Evolutionary conservation across 2,113 vertebrate species (phyloP).

Genomic region (Tauraco erythrolophus): DNA sequence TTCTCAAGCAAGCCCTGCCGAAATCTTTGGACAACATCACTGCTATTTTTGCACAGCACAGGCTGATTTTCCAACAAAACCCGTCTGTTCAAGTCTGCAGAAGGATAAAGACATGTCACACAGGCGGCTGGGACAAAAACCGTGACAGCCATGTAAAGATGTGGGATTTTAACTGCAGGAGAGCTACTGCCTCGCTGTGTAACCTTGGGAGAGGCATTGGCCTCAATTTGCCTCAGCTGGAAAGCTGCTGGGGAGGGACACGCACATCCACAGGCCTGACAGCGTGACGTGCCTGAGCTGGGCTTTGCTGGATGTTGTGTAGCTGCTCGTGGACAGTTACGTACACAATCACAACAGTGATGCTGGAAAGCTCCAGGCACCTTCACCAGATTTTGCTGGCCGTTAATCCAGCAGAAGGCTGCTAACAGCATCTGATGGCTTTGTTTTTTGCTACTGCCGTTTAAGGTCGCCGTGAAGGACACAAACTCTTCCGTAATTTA

Average conservation of each 20-base stretch:
- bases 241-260: neutral
- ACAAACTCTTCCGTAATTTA: neutral
- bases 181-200: neutral
- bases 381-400: neutral
- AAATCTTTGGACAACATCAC: neutral
- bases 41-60: neutral
- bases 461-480: constrained; percentile 21
- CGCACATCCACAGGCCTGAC: neutral
- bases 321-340: neutral
- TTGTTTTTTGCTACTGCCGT: neutral
- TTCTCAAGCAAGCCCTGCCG: neutral
- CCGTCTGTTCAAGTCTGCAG: neutral
- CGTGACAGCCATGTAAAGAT: neutral
- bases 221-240: neutral
- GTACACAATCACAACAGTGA: neutral
- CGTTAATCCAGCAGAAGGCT: constrained; percentile 29
- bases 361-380: neutral
- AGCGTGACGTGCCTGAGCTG: neutral
- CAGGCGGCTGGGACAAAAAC: neutral
- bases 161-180: neutral
- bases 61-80: neutral
- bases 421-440: constrained; percentile 6
- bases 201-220: neutral
- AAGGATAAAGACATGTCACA: neutral
- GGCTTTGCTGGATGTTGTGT: neutral